A percentile compares a stretch with the other conserved stretches of the same genome.
phyloP scores from a whole-genome alignment of 2,797 vertebrate genomes.

The Sphaeramia orbicularis region DNA sequence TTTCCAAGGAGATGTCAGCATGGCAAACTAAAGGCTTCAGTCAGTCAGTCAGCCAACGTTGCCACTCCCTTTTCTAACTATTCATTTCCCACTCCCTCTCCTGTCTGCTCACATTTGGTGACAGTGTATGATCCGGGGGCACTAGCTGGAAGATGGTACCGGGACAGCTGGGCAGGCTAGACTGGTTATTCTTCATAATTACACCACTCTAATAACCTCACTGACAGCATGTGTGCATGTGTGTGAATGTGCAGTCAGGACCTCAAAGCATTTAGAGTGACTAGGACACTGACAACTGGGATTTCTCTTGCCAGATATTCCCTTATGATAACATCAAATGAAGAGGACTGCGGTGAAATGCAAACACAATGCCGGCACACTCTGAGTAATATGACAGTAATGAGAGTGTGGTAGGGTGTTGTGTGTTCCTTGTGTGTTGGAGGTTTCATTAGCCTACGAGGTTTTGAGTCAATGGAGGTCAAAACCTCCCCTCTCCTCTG shows the following conservation, averaged over 20 bases:
- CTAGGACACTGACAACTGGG: slow-evolving; percentile 18
- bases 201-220: slow-evolving; percentile 54
- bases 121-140: slow-evolving; percentile 20
- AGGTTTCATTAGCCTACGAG: slow-evolving; percentile 70
- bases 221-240: slow-evolving; percentile 25
- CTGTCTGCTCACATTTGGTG: slow-evolving; percentile 51
- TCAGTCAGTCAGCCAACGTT: slow-evolving; percentile 25
- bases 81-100: slow-evolving; percentile 31
- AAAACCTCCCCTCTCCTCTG: slow-evolving; percentile 55
- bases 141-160: slow-evolving; percentile 47
- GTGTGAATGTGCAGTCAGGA: slow-evolving; percentile 3
- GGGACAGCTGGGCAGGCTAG: slow-evolving; percentile 63
- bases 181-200: slow-evolving; percentile 69
- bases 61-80: slow-evolving; percentile 49
- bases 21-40: slow-evolving; percentile 51
- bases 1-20: slow-evolving; percentile 56
- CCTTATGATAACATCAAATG: slow-evolving; percentile 22
- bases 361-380: slow-evolving; percentile 22
- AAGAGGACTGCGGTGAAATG: slow-evolving; percentile 21
- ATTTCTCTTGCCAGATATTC: slow-evolving; percentile 24
- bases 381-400: slow-evolving; percentile 34
- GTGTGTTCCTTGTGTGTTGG: slow-evolving; percentile 26
- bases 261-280: slow-evolving; percentile 18
- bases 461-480: slow-evolving; percentile 68
- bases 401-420: slow-evolving; percentile 31